A percentile compares a stretch with the other conserved stretches of the same genome.
Evolutionary conservation across 2,888 invertebrate genomes (phyloP).

Genomic region (Selenia dentaria): DNA sequence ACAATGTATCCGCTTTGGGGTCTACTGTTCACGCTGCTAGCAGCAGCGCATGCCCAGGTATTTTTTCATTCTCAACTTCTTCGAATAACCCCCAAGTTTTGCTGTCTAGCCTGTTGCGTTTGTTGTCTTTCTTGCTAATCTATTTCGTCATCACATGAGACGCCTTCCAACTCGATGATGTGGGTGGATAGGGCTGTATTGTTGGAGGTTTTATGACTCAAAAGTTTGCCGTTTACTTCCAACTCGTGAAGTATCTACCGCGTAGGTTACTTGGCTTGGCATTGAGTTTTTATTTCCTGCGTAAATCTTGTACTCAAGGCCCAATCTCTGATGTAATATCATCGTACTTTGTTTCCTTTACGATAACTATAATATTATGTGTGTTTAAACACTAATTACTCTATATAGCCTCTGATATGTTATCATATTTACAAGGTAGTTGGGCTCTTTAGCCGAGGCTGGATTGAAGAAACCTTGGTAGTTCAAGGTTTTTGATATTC

Average conservation of each 20-base stretch:
- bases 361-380: too few species aligned
- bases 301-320: conserved; percentile 5
- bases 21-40: conserved; percentile 59
- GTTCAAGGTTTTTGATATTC: too few species aligned
- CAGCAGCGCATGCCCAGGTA: conserved; percentile 65
- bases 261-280: conserved; percentile 8
- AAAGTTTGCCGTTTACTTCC: conserved; percentile 19
- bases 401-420: too few species aligned
- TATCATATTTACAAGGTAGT: too few species aligned
- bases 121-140: conserved; percentile 35
- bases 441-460: too few species aligned
- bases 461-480: too few species aligned
- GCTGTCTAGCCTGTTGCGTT: conserved; percentile 30
- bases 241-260: conserved; percentile 4
- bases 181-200: conserved; percentile 22
- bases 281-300: conserved; percentile 18
- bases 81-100: conserved; percentile 26
- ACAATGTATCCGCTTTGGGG: conserved; percentile 66
- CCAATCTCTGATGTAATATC: conserved; percentile 10
- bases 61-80: conserved; percentile 10
- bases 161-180: conserved; percentile 31
- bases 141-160: conserved; percentile 36
- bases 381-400: too few species aligned
- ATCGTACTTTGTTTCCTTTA: too few species aligned
- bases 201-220: conserved; percentile 21